phyloP scores from a whole-genome alignment of 2,888 invertebrate species.

The Teleiodes luculella region DNA sequence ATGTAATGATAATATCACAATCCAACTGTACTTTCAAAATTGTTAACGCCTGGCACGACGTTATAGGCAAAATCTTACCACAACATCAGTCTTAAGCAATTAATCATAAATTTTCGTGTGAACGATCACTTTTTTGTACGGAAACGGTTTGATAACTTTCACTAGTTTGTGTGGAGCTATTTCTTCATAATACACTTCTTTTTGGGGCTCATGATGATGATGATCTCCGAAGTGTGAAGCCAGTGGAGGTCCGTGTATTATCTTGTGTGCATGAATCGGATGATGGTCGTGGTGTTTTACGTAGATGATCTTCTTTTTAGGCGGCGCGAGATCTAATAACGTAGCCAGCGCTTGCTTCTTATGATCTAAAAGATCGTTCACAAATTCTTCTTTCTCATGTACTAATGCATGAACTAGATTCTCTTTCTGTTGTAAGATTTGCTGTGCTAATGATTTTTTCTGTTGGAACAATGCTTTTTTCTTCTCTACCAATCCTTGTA shows the following conservation, averaged over 20 bases:
- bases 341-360: neutral
- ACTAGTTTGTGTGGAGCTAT: conserved; percentile 4
- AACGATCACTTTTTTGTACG: conserved; percentile 7
- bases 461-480: neutral
- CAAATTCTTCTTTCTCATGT: conserved; percentile 4
- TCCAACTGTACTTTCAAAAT: neutral
- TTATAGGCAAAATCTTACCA: neutral
- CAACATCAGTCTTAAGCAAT: neutral
- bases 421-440: neutral
- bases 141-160: conserved; percentile 4
- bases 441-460: neutral
- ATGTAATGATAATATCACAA: too few species aligned
- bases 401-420: neutral
- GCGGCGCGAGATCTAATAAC: neutral
- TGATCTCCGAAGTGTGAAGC: neutral
- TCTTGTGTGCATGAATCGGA: neutral
- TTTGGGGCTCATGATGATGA: neutral
- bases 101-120: conserved; percentile 8
- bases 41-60: neutral
- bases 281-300: neutral
- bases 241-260: neutral
- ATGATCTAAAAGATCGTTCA: neutral
- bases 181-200: conserved; percentile 3
- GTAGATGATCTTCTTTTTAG: conserved; percentile 4
- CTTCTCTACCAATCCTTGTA: neutral